These are phyloP conservation scores for Venustaconcha ellipsiformis DNA, from an alignment of 1,140 invertebrate species.

Conservation along the genomic window DNA sequence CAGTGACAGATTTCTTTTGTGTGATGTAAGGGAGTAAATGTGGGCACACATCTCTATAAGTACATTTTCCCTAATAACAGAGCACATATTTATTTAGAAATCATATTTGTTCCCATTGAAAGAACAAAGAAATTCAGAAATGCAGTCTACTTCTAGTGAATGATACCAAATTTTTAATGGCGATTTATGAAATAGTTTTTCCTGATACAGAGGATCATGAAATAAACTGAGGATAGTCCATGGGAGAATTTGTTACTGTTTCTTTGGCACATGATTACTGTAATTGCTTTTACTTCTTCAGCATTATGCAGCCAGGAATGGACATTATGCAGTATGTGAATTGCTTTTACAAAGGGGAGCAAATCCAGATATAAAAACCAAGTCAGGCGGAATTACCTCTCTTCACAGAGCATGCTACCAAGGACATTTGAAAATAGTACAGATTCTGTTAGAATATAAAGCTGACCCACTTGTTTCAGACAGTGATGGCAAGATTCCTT, in stretches of 20 bases:
- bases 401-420: constrained; percentile 82
- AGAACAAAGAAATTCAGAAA: no score
- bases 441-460: constrained; percentile 76
- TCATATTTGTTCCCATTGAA: no score
- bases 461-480: constrained; percentile 78
- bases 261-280: background rate
- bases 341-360: constrained; percentile 79
- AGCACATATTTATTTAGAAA: no score
- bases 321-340: constrained; percentile 79
- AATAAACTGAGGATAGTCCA: background rate
- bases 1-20: no score
- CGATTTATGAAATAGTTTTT: no score
- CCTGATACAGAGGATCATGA: no score
- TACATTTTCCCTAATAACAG: no score
- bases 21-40: no score
- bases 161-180: no score
- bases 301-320: constrained; percentile 88
- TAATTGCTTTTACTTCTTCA: constrained; percentile 62
- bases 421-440: constrained; percentile 58
- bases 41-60: no score
- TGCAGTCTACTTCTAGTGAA: no score
- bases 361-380: constrained; percentile 80
- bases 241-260: background rate
- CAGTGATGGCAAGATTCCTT: constrained; percentile 81
- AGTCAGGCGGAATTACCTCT: constrained; percentile 80